Base-by-base conservation (phyloP, 2,888 invertebrate genomes). In the Troides helena region DNA sequence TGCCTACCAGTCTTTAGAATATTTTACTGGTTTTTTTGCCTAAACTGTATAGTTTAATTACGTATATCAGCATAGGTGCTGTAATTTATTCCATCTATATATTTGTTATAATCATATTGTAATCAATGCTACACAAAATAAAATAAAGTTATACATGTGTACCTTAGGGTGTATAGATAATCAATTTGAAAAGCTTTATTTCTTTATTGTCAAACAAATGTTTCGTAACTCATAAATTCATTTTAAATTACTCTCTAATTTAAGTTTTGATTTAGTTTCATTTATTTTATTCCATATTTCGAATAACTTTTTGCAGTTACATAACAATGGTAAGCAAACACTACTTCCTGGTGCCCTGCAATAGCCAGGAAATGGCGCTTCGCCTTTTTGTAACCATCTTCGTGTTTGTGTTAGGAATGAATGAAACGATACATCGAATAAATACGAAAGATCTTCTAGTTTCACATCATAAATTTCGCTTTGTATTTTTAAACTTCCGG, bases 291-390 rank as follows among this genome's bases (percentile, higher is more conserved):
- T 74, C 89, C 89, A 91, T 72, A 81, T 77, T 70, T 83, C 72
- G 1, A 36, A 71, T 0, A 92, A 75, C 67, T 77, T 80, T 0
- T 81, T 70, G 70, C 92, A 92, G 72, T 92, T 85, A 64, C 92
- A 92, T 0, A 92, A 75, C 0, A 79, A 46, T 7, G 87, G 85
- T 2, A 83, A 7, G 62, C 92, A 92, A 2, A 62, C 57, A 0
- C 64, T 74, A 39, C 82, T 83, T 4, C 86, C 90, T 0, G 91
- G 91, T 0, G 84, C 80, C 39, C 90, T 78, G 65, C 92, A 92
- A 73, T 90, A 92, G 0, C 92, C 92, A 1, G 92, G 92, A 67
- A 81, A 92, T 0, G 92, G 92, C 0, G 81, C 76, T 77, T 90
- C 90, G 2, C 80, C 79, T 18, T 68, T 74, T 50, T 80, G 85